These are phyloP conservation scores for Rambutsinella grinnellia DNA, from an alignment of 2,888 invertebrate genomes.

Conservation along the genomic window DNA sequence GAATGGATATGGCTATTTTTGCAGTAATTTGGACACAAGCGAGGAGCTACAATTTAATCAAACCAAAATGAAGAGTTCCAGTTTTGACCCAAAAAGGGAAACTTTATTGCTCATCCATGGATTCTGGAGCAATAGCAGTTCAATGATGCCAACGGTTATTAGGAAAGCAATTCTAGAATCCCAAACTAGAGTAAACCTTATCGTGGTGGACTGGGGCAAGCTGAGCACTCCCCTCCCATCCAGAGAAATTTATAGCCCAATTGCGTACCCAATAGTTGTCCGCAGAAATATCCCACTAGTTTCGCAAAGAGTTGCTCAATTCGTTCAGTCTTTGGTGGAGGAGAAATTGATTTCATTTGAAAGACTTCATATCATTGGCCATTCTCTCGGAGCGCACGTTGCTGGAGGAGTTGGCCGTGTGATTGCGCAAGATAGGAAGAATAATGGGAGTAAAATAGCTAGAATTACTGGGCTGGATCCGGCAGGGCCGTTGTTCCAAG, in stretches of 20 bases:
- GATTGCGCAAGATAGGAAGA: not conserved
- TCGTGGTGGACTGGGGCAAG: slow-evolving; percentile 41
- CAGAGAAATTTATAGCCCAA: not conserved
- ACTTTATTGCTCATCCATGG: slow-evolving; percentile 47
- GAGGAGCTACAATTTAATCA: too few relatives aligned
- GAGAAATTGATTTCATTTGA: not conserved
- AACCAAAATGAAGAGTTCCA: too few relatives aligned
- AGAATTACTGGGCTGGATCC: slow-evolving; percentile 32
- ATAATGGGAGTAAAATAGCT: not conserved
- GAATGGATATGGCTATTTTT: too few relatives aligned
- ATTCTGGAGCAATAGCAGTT: slow-evolving; percentile 35
- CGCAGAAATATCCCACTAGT: slow-evolving; percentile 29
- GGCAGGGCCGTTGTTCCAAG: slow-evolving; percentile 30
- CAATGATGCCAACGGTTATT: slow-evolving; percentile 28
- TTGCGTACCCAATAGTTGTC: slow-evolving; percentile 14
- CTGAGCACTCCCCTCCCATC: slow-evolving; percentile 24
- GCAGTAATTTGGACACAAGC: not conserved
- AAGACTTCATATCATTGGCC: slow-evolving; percentile 26
- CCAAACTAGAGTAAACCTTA: too few relatives aligned
- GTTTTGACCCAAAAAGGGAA: slow-evolving; percentile 4
- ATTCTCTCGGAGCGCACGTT: slow-evolving; percentile 35
- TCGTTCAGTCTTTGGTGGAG: slow-evolving; percentile 25
- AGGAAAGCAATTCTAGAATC: slow-evolving; percentile 42
- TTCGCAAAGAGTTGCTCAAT: slow-evolving; percentile 18
- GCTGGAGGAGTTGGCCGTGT: slow-evolving; percentile 15